Evolutionary conservation across 2,113 vertebrate genomes (phyloP), one percentile per base, ranked within the genome.

Genomic region (Dasyornis broadbenti): DNA sequence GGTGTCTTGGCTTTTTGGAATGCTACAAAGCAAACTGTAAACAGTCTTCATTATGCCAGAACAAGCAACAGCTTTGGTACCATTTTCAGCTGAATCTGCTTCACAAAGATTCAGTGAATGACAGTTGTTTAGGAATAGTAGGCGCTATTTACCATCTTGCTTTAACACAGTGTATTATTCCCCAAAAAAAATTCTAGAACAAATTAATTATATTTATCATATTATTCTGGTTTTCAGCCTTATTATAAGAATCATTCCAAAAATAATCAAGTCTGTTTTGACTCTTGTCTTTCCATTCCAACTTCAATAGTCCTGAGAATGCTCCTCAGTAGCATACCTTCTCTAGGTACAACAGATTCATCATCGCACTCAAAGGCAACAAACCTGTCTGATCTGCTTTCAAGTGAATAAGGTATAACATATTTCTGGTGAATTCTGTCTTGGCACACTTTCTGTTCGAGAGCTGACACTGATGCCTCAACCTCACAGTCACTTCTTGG

Each of bases 391-490:
- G 35, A 59, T 78, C n/a, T 10, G 3, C 21, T 87, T 82, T 87
- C 56, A 64, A 78, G 52, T 0, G 7, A 78, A 79, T 39, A 44
- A 8, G 47, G 22, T 35, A 31, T 30, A 70, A 16, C 16, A 28
- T 39, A 73, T 56, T 96, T 94, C 65, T 90, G 44, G n/a, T 87
- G 70, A 96, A 87, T 76, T 89, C 35, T 82, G 8, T 63, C 77
- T 82, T 89, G 65, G 69, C 65, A 79, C 3, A 3, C 3, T 81
- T 82, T 66, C 84, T 82, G 26, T 56, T 94, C 61, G 57, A 61
- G 20, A 85, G 39, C 49, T 87, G 44, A 70, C 24, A 79, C 73
- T 82, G 78, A 69, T 93, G 92, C 91, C 57, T 95, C 87, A 96
- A 13, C 37, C 28, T 82, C 78, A 71, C 33, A 90, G 65, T 91